phyloP scores from a whole-genome alignment of 2,888 invertebrate species.

The Ormyrus labotus region DNA sequence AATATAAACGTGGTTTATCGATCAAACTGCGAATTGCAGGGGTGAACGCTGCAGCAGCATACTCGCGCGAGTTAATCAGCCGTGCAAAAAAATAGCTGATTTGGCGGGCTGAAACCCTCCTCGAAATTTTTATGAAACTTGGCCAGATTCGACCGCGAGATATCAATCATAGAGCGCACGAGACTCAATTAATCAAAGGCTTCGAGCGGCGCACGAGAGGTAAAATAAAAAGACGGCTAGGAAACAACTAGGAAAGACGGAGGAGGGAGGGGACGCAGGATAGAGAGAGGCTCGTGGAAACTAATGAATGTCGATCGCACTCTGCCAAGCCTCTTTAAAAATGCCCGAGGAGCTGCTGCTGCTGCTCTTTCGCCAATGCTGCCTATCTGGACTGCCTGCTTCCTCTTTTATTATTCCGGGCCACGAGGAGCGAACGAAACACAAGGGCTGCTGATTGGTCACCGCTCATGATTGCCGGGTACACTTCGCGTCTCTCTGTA shows the following conservation, averaged over 20 bases:
- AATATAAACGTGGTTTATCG: slow-evolving; percentile 44
- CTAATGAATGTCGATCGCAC: slow-evolving; percentile 66
- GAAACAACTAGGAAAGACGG: background rate
- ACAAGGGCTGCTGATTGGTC: slow-evolving; percentile 69
- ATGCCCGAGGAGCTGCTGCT: slow-evolving; percentile 40
- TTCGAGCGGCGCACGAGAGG: background rate
- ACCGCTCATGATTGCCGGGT: slow-evolving; percentile 54
- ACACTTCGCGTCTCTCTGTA: background rate
- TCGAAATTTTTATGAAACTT: slow-evolving; percentile 30
- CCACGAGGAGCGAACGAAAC: slow-evolving; percentile 58
- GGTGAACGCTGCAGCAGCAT: background rate
- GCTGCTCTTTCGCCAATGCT: slow-evolving; percentile 18
- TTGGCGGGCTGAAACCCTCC: slow-evolving; percentile 6
- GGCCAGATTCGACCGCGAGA: slow-evolving; percentile 30
- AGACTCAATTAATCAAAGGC: slow-evolving; percentile 50
- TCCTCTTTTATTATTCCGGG: slow-evolving; percentile 60
- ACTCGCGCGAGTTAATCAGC: slow-evolving; percentile 16
- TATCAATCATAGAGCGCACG: slow-evolving; percentile 35
- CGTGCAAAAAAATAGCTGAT: slow-evolving; percentile 14
- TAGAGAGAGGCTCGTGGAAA: slow-evolving; percentile 57
- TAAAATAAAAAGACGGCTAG: slow-evolving; percentile 13
- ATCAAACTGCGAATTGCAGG: slow-evolving; percentile 31
- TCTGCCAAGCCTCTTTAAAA: slow-evolving; percentile 67
- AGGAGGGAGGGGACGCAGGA: background rate
- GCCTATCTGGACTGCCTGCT: slow-evolving; percentile 31